Evolutionary conservation across 2,888 invertebrate genomes (phyloP).

Genomic region (Acleris literana): DNA sequence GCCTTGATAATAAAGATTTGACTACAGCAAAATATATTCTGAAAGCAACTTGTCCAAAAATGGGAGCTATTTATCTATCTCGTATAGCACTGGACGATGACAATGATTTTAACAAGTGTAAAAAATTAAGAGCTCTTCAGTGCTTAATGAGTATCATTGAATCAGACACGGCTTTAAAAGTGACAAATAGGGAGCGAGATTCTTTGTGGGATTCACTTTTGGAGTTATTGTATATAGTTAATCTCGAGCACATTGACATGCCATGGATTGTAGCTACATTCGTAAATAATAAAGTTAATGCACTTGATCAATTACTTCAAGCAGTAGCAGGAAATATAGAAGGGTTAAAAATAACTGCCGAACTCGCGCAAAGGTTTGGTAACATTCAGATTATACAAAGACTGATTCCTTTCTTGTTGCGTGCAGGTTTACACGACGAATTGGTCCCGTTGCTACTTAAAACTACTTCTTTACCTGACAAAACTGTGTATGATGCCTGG

Average conservation of each 20-base stretch:
- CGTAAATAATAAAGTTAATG: constrained; percentile 68
- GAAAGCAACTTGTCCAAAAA: constrained; percentile 78
- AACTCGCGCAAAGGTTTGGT: constrained; percentile 65
- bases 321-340: constrained; percentile 61
- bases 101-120: constrained; percentile 72
- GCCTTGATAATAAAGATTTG: constrained; percentile 65
- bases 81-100: constrained; percentile 78
- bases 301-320: constrained; percentile 70
- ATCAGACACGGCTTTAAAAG: constrained; percentile 73
- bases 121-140: constrained; percentile 77
- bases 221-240: constrained; percentile 69
- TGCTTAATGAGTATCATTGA: constrained; percentile 78
- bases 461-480: constrained; percentile 61
- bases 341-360: constrained; percentile 65
- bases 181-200: constrained; percentile 68
- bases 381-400: constrained; percentile 56
- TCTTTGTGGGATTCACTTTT: constrained; percentile 72
- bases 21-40: constrained; percentile 78
- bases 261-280: constrained; percentile 76
- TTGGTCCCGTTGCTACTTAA: constrained; percentile 71
- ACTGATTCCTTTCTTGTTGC: constrained; percentile 62
- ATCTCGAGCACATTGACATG: constrained; percentile 74
- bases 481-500: constrained; percentile 69
- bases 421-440: constrained; percentile 66
- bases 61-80: constrained; percentile 79